Evolutionary conservation across 2,888 invertebrate species (phyloP), one percentile per base, ranked within the genome.

Genomic region (Drosophila merina): DNA sequence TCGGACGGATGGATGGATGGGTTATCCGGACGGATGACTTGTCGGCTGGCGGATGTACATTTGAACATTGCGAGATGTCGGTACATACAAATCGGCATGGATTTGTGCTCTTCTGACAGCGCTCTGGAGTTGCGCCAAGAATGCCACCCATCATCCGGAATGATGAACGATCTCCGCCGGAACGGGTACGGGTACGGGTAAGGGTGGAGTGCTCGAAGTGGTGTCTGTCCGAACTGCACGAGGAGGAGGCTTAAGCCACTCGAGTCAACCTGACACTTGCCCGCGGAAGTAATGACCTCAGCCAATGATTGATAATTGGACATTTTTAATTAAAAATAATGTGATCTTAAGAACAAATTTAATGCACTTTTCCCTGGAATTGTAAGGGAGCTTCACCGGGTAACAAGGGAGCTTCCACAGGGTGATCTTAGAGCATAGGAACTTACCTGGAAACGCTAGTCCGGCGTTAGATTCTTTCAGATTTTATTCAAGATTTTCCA

Each of bases 111-210:
- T 72, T 79, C 49, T 81, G 81, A 82, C 81, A 82, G 81, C 50
- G 44, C 54, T 64, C 81, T 82, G 81, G 87, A 82, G 87, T 74
- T 81, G 76, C 57, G 81, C 81, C 81, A 82, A 82, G 78, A 81
- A 84, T 75, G 69, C 60, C 60, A 38, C 52, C 51, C 26, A 40
- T 60, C 48, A 26, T n/a, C 38, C 62, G 38, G 44, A 66, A 51
- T 68, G 77, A 71, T 71, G 75, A 44, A 79, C 58, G 74, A 68
- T 56, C 64, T 44, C 47, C 48, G 38, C 14, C 36, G 28, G 8
- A 52, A 28, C 33, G 26, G n/a, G 30, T 9, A 9, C 28, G 3
- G 30, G 26, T 10, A 28, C 33, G 26, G n/a, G 30, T 9, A 9
- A 20, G 3, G 30, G 26, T 10, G 33, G 33, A 26, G 40, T 36